Conservation (phyloP, 2,888 invertebrate genomes). For the Mesorhabditis belari region DNA sequence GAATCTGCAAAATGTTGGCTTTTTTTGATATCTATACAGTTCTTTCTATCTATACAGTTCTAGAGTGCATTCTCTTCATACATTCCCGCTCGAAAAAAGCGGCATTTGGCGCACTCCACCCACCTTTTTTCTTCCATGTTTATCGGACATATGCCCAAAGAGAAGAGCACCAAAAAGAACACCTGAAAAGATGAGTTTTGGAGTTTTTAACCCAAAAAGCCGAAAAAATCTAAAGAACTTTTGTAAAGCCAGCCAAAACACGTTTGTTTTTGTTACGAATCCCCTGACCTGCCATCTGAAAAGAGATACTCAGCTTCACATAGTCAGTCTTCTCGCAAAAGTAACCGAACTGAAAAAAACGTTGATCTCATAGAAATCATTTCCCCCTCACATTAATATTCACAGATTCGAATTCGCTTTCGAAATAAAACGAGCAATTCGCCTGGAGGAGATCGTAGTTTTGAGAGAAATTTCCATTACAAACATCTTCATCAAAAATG, state of each 20-base stretch:
- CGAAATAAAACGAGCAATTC: constrained; percentile 7
- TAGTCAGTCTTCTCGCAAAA: constrained; percentile 26
- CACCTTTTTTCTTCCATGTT: constrained; percentile 23
- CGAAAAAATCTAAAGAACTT: neutral
- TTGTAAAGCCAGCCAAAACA: too few species aligned
- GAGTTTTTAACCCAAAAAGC: neutral
- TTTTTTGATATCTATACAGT: too few species aligned
- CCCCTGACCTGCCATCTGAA: constrained; percentile 41
- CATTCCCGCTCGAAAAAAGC: too few species aligned
- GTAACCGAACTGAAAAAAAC: constrained; percentile 25
- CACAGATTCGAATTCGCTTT: constrained; percentile 27
- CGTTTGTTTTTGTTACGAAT: neutral
- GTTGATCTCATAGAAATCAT: neutral
- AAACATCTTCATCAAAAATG: constrained; percentile 4
- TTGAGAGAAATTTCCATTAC: neutral
- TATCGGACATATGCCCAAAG: constrained; percentile 27
- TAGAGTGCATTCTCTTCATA: too few species aligned
- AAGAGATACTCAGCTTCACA: constrained; percentile 41
- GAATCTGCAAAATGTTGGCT: constrained; percentile 9
- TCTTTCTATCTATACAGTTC: too few species aligned
- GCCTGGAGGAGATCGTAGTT: neutral
- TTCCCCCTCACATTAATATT: constrained; percentile 22
- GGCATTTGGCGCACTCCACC: too few species aligned
- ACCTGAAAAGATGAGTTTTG: neutral
- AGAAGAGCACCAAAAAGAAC: constrained; percentile 34